Conservation (phyloP, 2,797 vertebrate species). For the Tinamus major region DNA sequence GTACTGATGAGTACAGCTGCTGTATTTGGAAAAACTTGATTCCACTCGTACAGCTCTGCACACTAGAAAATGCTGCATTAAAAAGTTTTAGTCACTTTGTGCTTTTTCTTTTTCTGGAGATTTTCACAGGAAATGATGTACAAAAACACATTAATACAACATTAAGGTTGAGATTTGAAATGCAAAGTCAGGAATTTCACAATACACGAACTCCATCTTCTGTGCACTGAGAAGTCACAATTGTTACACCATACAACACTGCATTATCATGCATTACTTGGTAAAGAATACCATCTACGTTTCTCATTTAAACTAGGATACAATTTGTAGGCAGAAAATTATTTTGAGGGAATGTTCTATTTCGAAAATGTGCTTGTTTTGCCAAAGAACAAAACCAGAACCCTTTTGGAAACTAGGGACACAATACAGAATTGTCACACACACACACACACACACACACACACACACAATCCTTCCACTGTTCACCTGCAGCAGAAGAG, state of each 20-base stretch:
- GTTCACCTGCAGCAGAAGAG: neutral
- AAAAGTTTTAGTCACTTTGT: neutral
- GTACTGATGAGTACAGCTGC: neutral
- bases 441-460: rapidly evolving
- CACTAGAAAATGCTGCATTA: neutral
- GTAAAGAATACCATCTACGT: neutral
- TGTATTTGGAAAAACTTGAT: neutral
- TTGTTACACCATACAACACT: neutral
- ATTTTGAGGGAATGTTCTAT: neutral
- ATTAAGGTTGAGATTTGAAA: neutral
- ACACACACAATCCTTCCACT: neutral
- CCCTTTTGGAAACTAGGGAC: neutral
- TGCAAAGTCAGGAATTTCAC: neutral
- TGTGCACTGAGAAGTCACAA: neutral
- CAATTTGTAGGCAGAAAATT: neutral
- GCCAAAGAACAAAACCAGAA: neutral
- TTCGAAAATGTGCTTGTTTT: neutral
- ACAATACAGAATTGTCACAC: neutral
- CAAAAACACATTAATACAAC: neutral
- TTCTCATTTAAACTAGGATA: neutral
- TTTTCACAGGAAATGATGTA: neutral
- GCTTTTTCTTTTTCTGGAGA: neutral
- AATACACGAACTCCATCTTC: neutral
- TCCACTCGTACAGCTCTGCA: neutral
- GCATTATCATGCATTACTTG: neutral